Conservation (phyloP, 2,113 vertebrate species). For the Barbus barbus region DNA sequence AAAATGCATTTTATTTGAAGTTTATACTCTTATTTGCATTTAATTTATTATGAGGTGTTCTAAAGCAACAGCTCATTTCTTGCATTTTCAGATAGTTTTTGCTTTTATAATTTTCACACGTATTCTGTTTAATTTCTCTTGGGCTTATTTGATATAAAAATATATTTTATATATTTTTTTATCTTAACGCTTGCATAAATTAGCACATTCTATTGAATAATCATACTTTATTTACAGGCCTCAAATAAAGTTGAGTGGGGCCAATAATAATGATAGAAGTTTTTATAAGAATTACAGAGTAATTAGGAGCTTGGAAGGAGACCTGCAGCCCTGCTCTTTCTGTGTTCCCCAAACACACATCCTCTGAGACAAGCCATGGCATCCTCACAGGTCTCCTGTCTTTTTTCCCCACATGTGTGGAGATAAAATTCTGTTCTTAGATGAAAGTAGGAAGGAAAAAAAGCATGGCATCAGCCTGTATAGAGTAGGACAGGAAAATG, state of each 20-base stretch:
- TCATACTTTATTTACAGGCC: neutral
- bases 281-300: no score
- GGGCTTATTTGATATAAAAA: neutral
- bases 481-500: slow-evolving; percentile 30
- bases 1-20: neutral
- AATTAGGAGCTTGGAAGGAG: no score
- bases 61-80: neutral
- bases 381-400: slow-evolving; percentile 37
- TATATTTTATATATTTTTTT: neutral
- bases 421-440: slow-evolving; percentile 52
- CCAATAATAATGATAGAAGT: neutral
- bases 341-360: neutral
- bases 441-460: slow-evolving; percentile 29
- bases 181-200: neutral
- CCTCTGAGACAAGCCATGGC: slow-evolving; percentile 32
- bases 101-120: neutral
- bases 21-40: slow-evolving; percentile 8
- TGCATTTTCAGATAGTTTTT: neutral
- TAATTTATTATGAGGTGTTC: neutral
- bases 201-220: neutral
- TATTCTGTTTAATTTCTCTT: neutral
- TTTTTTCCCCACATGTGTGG: slow-evolving; percentile 15
- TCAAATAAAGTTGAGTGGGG: neutral
- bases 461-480: slow-evolving; percentile 18
- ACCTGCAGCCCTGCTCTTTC: no score